Conservation (phyloP, 2,113 vertebrate species). For the Dipodomys spectabilis region DNA sequence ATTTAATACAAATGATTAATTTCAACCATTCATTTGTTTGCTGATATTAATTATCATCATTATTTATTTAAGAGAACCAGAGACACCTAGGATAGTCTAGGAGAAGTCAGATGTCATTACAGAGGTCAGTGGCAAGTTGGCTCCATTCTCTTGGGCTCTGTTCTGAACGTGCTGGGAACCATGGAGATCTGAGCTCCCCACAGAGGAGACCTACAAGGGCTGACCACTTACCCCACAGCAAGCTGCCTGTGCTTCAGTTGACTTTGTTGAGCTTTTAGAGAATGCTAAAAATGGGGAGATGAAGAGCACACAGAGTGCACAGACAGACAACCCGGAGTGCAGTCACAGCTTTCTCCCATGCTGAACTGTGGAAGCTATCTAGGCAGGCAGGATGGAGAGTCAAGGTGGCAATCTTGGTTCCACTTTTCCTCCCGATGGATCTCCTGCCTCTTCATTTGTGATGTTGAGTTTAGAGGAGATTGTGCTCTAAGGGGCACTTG, state of each 20-base stretch:
- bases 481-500: background rate
- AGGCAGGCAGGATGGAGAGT: background rate
- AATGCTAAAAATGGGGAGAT: constrained; percentile 14
- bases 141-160: background rate
- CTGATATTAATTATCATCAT: constrained; percentile 41
- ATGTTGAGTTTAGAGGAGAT: background rate
- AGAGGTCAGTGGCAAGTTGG: background rate
- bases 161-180: background rate
- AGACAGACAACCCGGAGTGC: background rate
- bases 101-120: background rate
- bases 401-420: background rate
- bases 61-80: constrained; percentile 49
- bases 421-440: background rate
- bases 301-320: background rate
- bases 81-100: background rate
- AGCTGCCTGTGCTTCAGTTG: background rate
- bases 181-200: background rate
- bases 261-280: constrained; percentile 38
- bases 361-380: background rate
- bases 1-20: constrained; percentile 56
- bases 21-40: constrained; percentile 1
- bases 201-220: background rate
- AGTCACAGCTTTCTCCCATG: background rate
- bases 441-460: fast-evolving
- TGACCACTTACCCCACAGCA: background rate